Evolutionary conservation across 1,140 invertebrate species (phyloP), one percentile per base, ranked within the genome.

Genomic region (Eumeta japonica): DNA sequence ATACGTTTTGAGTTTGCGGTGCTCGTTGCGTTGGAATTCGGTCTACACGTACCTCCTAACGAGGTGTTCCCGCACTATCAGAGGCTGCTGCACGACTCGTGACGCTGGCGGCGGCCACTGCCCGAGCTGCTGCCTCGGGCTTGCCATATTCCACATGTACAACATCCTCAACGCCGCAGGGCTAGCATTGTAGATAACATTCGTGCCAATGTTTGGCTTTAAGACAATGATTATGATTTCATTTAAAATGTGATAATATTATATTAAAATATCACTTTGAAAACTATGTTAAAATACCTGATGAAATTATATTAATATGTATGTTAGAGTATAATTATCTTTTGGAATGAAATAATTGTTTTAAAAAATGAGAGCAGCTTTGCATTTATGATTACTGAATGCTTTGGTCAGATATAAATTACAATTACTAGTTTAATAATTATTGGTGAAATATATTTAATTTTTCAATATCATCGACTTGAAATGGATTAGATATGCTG

Each of bases 31-130:
- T 75, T 98, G 31, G 94, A 97, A 70, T 97, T 98, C 71, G 89
- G 90, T 15, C 79, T 98, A 31, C 94, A 96, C 75, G 80, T 95
- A 29, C 91, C 92, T 7, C 90, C 88, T 20, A 86, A 85, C 74
- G 91, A 97, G 76, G 85, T 97, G 38, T 86, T 91, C 77, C 92
- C 94, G 10, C 94, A 97, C 70, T 97, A 95, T 76, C 92, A 97
- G 71, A 82, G 94, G 45, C 81, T 98, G 38, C 78, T 92, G 38
- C 91, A 91, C 62, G 90, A 92, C 62, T 90, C 88, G 71, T 91
- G 84, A 88, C 68, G 49, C 40, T 54, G 58, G 57, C 62, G 56
- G 10, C 40, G 51, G 11, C 48, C 52, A 46, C 46, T 52, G 28
- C 30, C 47, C 18, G 58, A 56, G 50, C 55, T 47, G 3, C n/a